Percentiles rank a stretch among this genome's conserved stretches.
Conservation (phyloP, 2,888 invertebrate genomes). For the Horisme vitalbata region DNA sequence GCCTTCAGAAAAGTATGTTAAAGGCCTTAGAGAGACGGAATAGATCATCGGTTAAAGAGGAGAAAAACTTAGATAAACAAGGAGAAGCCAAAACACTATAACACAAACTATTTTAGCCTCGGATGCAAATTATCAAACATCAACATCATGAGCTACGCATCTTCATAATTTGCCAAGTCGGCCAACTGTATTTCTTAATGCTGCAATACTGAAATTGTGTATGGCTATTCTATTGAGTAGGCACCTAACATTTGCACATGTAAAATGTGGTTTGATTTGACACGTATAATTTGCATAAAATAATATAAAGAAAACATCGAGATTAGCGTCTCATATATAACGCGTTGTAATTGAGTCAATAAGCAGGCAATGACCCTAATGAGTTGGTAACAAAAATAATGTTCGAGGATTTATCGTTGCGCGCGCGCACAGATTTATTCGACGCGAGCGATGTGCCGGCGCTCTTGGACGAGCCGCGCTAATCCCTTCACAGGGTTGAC, state of each 20-base stretch:
- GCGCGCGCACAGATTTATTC: slow-evolving; percentile 78
- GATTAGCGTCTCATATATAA: slow-evolving; percentile 67
- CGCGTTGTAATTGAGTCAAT: slow-evolving; percentile 71
- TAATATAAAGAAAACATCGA: slow-evolving; percentile 59
- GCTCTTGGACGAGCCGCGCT: slow-evolving; percentile 55
- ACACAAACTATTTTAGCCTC: no score
- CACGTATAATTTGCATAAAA: slow-evolving; percentile 53
- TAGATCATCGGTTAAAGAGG: no score
- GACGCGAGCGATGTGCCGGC: slow-evolving; percentile 53
- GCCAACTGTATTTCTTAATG: no score
- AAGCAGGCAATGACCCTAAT: slow-evolving; percentile 81
- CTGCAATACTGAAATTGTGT: no score
- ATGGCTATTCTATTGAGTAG: no score
- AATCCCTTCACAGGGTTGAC: slow-evolving; percentile 72
- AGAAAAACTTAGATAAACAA: no score
- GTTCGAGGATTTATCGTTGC: slow-evolving; percentile 76
- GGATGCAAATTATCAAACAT: no score
- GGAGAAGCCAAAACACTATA: no score
- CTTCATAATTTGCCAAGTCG: no score
- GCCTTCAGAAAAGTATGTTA: no score
- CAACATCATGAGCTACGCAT: no score
- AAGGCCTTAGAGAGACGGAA: no score
- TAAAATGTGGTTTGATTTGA: slow-evolving; percentile 55
- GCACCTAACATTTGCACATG: slow-evolving; percentile 21
- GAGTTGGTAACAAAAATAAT: slow-evolving; percentile 81